These are phyloP conservation scores for Antrozous pallidus DNA, from an alignment of 2,797 vertebrate genomes.

Conservation along the genomic window DNA sequence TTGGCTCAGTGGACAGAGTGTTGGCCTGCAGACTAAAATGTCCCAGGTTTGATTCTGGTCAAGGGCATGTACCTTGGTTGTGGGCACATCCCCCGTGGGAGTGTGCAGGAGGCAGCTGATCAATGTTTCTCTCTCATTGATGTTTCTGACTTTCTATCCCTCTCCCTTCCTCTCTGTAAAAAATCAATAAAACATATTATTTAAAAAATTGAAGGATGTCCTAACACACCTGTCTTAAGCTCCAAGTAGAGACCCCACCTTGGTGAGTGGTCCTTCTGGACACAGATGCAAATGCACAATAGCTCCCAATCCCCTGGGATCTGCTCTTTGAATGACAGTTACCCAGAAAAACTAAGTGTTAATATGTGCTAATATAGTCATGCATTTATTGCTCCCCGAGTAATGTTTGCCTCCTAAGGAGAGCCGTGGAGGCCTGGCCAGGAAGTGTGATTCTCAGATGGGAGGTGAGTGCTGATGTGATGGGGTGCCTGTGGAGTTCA, in stretches of 20 bases:
- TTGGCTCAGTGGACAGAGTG: no score
- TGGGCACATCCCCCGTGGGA: no score
- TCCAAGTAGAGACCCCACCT: not conserved
- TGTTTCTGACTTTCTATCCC: no score
- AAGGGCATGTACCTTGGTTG: no score
- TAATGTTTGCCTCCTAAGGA: not conserved
- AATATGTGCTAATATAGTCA: not conserved
- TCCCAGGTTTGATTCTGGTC: no score
- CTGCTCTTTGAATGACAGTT: not conserved
- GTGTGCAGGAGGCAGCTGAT: no score
- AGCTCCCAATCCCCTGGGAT: not conserved
- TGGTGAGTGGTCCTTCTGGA: not conserved
- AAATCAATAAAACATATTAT: no score
- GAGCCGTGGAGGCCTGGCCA: not conserved
- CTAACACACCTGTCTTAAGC: not conserved
- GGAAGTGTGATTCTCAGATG: not conserved
- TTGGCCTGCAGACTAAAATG: no score
- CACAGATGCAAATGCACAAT: not conserved
- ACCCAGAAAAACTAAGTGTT: conserved; percentile 28
- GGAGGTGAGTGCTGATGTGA: no score
- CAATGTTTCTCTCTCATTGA: no score
- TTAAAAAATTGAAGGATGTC: not conserved
- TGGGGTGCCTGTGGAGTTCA: not conserved
- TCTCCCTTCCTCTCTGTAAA: no score
- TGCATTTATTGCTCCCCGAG: not conserved